Base-by-base conservation (phyloP, 2,113 vertebrate genomes). In the Tetrax tetrax region DNA sequence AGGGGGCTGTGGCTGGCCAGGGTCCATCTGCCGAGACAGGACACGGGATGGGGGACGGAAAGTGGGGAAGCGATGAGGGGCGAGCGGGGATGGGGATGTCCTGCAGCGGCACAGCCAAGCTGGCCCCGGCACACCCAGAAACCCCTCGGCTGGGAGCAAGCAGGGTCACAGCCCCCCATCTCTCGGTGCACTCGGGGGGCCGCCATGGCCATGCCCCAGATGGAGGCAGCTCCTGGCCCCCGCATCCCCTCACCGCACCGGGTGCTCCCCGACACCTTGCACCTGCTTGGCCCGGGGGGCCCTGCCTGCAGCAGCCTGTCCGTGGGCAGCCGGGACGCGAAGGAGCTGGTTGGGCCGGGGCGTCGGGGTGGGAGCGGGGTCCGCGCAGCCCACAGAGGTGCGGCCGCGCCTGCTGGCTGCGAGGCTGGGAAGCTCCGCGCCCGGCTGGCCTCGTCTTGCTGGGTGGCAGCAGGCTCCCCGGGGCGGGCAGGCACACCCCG, bases 301-400 rank as follows among this genome's bases (percentile, higher is more conserved):
- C 79, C 80, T 88, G 94, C 95, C 95, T 95, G 95, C 95, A 95
- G 95, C 83, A 21, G 91, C 95, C 85, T 92, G 95, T 92, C 95
- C 65, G 78, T 19, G 63, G 82, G 93, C 91, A 64, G 91, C 93
- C 57, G 45, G 86, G 82, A 77, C 56, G 77, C 48, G 28, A 71
- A 41, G 82, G 91, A 92, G 95, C 95, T 84, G 95, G 94, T 94
- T 69, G 78, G 53, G 94, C 92, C 24, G 79, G 91, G 91, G 91
- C 24, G 43, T 9, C 6, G 29, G 87, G 95, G 51, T 83, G 90
- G 90, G 80, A 89, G 95, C 78, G 16, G 83, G 92, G 92, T 85
- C 95, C 5, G 66, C 61, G 69, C 92, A 59, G 86, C 94, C 94
- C 92, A 94, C 94, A 64, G 80, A 85, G 94, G 89, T 48, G 86